Evolutionary conservation across 1,140 invertebrate species (phyloP), one percentile per base, ranked within the genome.

Genomic region (Megathymus violae): DNA sequence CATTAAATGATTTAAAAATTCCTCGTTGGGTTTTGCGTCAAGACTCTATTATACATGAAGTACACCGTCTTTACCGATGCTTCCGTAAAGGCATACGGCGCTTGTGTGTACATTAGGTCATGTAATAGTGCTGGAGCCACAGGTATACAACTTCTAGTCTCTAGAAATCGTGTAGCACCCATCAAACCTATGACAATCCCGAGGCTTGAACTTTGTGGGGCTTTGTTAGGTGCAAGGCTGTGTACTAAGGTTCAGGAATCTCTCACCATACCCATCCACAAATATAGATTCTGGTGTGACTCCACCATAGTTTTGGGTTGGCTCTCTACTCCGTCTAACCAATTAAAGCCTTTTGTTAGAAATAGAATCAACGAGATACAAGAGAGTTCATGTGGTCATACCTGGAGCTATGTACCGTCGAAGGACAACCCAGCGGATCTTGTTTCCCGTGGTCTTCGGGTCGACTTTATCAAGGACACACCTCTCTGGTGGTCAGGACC

Each of bases 121-220:
- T n/a, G n/a, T n/a, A n/a, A n/a, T n/a, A n/a, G n/a, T n/a, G n/a
- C n/a, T n/a, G n/a, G n/a, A n/a, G n/a, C n/a, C n/a, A n/a, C n/a
- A n/a, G n/a, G n/a, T n/a, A 17, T 50, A 6, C 17, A 46, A 5
- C 19, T 62, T 9, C 16, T 62, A 19, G 41, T 36, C 43, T 46
- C 59, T 9, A 62, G 41, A 9, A 7, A 17, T 1, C 25, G 31
- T 10, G 43, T 60, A n/a, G 44, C 59, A 0, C 46, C 46, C 9
- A 10, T 17, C 2, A 50, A 62, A 41, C 4, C 34, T 0, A 40
- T 13, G 2, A 48, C 44, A 2, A 48, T 60, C 13, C 59, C 59
- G 4, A 14, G 59, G 0, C 22, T 51, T 0, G 59, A 62, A 4
- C 16, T 48, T 5, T 38, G 16, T 36, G 44, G 17, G 1, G 34